Evolutionary conservation across 2,113 vertebrate species (phyloP).

Genomic region (Apteryx mantelli): DNA sequence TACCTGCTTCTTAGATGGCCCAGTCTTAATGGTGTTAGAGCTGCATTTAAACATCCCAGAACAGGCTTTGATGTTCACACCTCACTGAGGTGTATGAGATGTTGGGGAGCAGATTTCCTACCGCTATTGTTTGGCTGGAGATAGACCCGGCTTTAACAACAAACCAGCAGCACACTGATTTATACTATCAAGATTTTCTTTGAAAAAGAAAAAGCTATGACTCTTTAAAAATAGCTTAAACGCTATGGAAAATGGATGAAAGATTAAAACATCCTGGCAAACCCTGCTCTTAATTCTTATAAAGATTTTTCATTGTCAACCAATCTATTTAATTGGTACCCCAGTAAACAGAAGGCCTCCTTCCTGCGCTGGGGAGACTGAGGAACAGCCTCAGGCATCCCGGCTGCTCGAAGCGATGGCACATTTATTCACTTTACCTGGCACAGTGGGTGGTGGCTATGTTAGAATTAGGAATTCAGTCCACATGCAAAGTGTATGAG

Average conservation of each 20-base stretch:
- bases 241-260: not conserved
- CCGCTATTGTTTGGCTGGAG: not conserved
- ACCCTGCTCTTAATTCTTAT: not conserved
- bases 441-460: not conserved
- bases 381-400: rapidly evolving
- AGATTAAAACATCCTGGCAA: not conserved
- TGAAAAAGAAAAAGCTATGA: not conserved
- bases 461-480: not conserved
- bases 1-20: not conserved
- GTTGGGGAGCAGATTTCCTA: not conserved
- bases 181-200: not conserved
- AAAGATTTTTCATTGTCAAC: not conserved
- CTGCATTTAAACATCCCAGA: not conserved
- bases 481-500: rapidly evolving
- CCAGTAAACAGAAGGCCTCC: not conserved
- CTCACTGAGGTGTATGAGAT: not conserved
- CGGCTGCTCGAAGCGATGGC: not conserved
- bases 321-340: not conserved
- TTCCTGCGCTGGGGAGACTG: not conserved
- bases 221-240: not conserved
- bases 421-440: not conserved
- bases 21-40: not conserved
- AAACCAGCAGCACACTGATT: not conserved
- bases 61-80: not conserved
- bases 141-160: not conserved